Conservation (phyloP, 1,140 invertebrate genomes). For the Zaprionus gabonicus region DNA sequence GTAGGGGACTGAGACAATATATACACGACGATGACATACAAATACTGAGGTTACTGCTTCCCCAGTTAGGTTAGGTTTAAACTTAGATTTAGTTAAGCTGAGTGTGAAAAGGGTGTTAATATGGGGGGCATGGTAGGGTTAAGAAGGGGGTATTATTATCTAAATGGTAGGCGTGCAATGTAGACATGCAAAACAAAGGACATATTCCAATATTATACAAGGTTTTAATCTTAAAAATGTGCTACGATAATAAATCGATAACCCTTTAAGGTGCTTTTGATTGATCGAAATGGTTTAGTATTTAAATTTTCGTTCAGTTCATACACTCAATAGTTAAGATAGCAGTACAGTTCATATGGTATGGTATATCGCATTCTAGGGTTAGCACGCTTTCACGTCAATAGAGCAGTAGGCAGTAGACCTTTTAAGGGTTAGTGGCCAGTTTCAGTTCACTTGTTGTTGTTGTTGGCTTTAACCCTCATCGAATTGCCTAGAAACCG, state of each 20-base stretch:
- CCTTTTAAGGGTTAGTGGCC: constrained; percentile 28
- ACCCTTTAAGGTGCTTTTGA: background rate
- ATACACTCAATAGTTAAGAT: constrained; percentile 17
- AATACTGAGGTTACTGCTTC: constrained; percentile 34
- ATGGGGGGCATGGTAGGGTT: constrained; percentile 8
- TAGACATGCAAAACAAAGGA: background rate
- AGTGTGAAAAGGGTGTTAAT: constrained; percentile 37
- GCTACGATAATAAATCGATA: background rate
- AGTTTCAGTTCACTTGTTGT: background rate
- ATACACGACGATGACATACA: constrained; percentile 66
- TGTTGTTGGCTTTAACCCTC: constrained; percentile 13
- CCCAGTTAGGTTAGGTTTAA: constrained; percentile 48
- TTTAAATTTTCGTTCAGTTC: constrained; percentile 5
- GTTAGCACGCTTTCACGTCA: constrained; percentile 40
- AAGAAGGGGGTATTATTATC: background rate
- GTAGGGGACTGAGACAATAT: constrained; percentile 10
- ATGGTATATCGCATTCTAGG: constrained; percentile 24
- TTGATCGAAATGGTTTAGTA: background rate
- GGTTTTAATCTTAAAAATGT: background rate
- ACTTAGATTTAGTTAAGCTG: constrained; percentile 58
- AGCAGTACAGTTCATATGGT: background rate
- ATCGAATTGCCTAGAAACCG: constrained; percentile 36
- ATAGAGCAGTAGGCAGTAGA: constrained; percentile 23
- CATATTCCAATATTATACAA: background rate
- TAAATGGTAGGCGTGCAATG: background rate